phyloP scores from a whole-genome alignment of 92 coral and sea anemone genomes.

The Bergia sp. region DNA sequence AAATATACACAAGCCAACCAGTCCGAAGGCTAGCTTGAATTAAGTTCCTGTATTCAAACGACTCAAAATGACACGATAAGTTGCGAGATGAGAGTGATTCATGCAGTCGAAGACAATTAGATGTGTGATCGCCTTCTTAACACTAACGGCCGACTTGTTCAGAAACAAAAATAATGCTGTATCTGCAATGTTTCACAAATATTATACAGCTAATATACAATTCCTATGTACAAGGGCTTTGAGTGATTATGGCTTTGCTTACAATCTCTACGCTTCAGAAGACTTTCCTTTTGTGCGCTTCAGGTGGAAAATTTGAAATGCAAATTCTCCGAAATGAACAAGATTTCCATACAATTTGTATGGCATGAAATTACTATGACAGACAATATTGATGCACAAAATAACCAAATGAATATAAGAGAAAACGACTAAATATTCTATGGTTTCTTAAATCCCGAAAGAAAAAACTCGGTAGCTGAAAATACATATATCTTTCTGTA shows the following conservation, averaged over 20 bases:
- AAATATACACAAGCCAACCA: neutral
- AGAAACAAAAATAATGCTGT: neutral
- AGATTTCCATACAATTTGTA: conserved; percentile 35
- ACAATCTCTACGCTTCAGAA: conserved; percentile 34
- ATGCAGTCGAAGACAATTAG: neutral
- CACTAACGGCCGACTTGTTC: neutral
- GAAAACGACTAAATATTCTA: neutral
- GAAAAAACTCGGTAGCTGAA: neutral
- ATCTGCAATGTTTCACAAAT: neutral
- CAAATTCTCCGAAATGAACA: conserved; percentile 34
- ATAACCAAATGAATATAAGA: neutral
- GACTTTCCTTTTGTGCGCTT: conserved; percentile 20
- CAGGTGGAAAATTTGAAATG: conserved; percentile 43
- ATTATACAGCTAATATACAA: no score
- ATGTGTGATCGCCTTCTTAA: neutral
- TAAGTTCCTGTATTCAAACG: neutral
- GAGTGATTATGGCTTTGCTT: neutral
- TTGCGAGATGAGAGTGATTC: neutral
- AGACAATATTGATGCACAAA: conserved; percentile 24
- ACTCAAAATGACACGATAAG: neutral
- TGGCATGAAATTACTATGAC: conserved; percentile 9
- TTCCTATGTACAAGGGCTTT: neutral
- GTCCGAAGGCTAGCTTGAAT: neutral
- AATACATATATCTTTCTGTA: neutral
- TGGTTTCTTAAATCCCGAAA: conserved; percentile 1